A percentile compares a stretch with the other conserved stretches of the same genome.
These are phyloP conservation scores for Halcyon badia DNA, from an alignment of 2,797 vertebrate genomes.

Conservation along the genomic window DNA sequence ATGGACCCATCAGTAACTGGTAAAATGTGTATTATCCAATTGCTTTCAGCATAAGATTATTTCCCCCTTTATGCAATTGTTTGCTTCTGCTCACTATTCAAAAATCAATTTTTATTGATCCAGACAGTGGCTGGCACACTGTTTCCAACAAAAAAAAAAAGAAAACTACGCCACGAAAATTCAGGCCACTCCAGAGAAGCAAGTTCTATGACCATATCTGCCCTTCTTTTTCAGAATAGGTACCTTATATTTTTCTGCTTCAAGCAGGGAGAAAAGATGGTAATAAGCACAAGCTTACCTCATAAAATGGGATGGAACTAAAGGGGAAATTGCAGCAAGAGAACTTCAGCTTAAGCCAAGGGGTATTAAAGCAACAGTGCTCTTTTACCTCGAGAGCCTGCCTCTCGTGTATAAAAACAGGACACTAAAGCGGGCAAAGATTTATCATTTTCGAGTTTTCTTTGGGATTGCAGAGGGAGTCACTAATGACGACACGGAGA, in stretches of 20 bases:
- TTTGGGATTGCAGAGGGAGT: not conserved
- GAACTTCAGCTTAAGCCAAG: rapidly evolving
- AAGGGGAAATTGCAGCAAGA: not conserved
- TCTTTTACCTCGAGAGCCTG: not conserved
- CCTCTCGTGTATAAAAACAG: not conserved
- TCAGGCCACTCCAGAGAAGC: not conserved
- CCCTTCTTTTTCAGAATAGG: not conserved
- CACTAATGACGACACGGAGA: not conserved
- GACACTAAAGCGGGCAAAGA: not conserved
- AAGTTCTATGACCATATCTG: not conserved
- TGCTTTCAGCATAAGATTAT: constrained; percentile 52
- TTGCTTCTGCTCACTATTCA: constrained; percentile 57
- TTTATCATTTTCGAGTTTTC: not conserved
- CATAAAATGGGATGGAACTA: not conserved
- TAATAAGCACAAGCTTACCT: not conserved
- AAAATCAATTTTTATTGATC: constrained; percentile 71
- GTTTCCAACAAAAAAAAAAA: constrained; percentile 47
- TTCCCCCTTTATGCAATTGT: constrained; percentile 68
- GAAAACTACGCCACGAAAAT: constrained; percentile 16
- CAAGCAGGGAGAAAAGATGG: not conserved
- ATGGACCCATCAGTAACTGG: not conserved
- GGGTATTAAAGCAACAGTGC: not conserved
- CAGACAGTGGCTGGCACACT: constrained; percentile 13
- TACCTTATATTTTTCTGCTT: not conserved
- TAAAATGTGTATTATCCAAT: constrained; percentile 59